phyloP scores from a whole-genome alignment of 2,113 vertebrate species.

The Peucedramus taeniatus region DNA sequence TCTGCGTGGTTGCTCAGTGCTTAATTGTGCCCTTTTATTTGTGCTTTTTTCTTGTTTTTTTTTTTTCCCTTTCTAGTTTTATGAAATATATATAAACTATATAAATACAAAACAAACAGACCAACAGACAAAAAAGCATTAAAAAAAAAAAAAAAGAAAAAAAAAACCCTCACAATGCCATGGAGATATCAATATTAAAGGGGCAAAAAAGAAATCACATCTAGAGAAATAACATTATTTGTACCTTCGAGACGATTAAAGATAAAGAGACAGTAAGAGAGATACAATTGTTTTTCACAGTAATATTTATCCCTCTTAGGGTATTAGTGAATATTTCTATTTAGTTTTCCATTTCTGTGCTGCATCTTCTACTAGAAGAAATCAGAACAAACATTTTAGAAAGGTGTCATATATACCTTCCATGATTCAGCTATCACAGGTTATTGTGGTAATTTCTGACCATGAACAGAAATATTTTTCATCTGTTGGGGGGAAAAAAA shows the following conservation, averaged over 20 bases:
- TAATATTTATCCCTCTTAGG: background rate
- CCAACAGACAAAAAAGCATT: rapidly evolving
- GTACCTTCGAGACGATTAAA: background rate
- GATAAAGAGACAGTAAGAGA: background rate
- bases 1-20: background rate
- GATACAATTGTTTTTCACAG: background rate
- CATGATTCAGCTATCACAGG: background rate
- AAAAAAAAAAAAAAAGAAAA: background rate
- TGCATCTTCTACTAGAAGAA: background rate
- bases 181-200: background rate
- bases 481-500: background rate
- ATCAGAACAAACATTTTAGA: conserved; percentile 21
- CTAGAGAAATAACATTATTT: background rate
- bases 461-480: conserved; percentile 8
- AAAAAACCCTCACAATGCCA: rapidly evolving
- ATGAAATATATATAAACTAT: background rate
- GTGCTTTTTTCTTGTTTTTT: rapidly evolving
- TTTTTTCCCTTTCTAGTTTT: rapidly evolving
- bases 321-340: background rate
- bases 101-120: background rate
- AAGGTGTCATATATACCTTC: background rate
- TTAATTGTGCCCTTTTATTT: background rate
- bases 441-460: background rate
- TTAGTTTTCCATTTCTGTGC: background rate
- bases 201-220: background rate